These are phyloP conservation scores for Thymelicus sylvestris DNA, from an alignment of 2,888 invertebrate genomes.

Conservation along the genomic window DNA sequence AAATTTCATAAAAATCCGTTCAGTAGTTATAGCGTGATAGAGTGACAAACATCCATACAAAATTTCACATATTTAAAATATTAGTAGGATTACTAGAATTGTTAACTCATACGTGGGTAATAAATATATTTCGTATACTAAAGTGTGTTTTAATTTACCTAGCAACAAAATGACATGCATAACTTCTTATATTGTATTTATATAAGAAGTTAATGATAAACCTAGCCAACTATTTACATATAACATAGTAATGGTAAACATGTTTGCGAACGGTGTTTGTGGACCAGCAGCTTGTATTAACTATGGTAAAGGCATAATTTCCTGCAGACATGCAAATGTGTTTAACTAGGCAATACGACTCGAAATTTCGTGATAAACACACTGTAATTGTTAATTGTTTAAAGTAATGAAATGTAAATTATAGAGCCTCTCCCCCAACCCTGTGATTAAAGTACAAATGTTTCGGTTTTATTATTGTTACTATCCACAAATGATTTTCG, in stretches of 20 bases:
- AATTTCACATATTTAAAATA: too few species aligned
- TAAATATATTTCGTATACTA: too few species aligned
- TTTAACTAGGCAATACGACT: conserved; percentile 58
- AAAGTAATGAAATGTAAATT: conserved; percentile 55
- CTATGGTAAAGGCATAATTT: conserved; percentile 61
- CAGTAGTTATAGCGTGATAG: too few species aligned
- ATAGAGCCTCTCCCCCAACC: not conserved
- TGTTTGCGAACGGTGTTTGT: conserved; percentile 45
- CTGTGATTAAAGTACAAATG: not conserved
- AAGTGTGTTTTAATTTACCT: too few species aligned
- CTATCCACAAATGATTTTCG: not conserved
- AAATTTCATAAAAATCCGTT: too few species aligned
- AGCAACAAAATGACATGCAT: too few species aligned
- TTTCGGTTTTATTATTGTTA: not conserved
- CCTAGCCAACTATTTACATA: conserved; percentile 7
- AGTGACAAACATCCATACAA: too few species aligned
- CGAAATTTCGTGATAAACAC: conserved; percentile 60
- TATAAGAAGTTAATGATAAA: too few species aligned
- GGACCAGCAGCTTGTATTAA: conserved; percentile 50
- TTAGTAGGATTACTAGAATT: too few species aligned
- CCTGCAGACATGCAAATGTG: conserved; percentile 62
- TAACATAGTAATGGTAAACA: conserved; percentile 21
- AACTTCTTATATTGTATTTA: too few species aligned
- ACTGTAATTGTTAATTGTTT: conserved; percentile 57
- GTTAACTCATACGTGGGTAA: too few species aligned